Conservation (phyloP, 2,113 vertebrate species). For the Nibea coibor region DNA sequence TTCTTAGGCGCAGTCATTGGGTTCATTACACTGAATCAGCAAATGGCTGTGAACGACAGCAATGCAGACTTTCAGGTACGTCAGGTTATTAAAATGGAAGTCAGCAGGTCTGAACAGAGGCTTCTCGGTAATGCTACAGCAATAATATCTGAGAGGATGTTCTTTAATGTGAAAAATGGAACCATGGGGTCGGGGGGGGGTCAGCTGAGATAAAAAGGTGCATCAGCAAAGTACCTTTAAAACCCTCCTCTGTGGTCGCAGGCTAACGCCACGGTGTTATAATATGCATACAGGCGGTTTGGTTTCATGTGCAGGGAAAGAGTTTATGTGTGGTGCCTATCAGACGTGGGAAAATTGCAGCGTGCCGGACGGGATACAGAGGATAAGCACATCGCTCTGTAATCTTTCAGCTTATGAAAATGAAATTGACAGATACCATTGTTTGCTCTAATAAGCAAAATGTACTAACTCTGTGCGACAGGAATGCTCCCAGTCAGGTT, state of each 20-base stretch:
- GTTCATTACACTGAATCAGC: neutral
- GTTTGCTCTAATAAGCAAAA: conserved; percentile 75
- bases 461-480: conserved; percentile 47
- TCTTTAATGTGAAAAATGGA: conserved; percentile 10
- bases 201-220: neutral
- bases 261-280: neutral
- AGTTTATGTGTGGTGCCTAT: conserved; percentile 16
- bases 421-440: conserved; percentile 73
- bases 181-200: neutral
- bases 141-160: conserved; percentile 10
- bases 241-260: neutral
- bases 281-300: neutral
- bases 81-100: conserved; percentile 36
- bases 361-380: conserved; percentile 48
- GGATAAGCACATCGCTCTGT: conserved; percentile 60
- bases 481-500: conserved; percentile 72
- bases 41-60: neutral
- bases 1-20: neutral
- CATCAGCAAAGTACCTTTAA: neutral
- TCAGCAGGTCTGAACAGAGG: conserved; percentile 33
- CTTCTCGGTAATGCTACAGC: conserved; percentile 1
- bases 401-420: conserved; percentile 71
- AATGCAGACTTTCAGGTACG: conserved; percentile 54
- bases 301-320: neutral
- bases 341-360: conserved; percentile 64